Base-by-base conservation (phyloP, 2,113 vertebrate species). In the Charina bottae region DNA sequence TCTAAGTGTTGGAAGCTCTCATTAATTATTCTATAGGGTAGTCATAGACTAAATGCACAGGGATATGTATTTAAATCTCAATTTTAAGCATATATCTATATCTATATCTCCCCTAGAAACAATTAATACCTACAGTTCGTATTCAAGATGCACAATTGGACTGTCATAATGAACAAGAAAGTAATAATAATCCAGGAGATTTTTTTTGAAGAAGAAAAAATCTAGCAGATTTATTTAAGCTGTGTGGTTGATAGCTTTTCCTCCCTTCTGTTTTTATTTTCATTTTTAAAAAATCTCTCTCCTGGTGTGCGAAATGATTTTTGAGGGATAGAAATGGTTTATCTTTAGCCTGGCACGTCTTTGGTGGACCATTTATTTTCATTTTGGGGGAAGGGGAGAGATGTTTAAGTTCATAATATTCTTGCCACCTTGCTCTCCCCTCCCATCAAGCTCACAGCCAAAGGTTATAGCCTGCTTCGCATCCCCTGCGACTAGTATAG, bases 321-420 rank as follows among this genome's bases (percentile, higher is more conserved):
- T 91, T 95, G 1, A 89, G 91, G 90, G 92, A 59, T 91, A 33
- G 64, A 89, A 89, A 78, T 90, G 90, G 84, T 94, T 96, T 94
- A 62, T 90, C 91, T 87, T 85, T 92, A 64, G 95, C 91, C 92
- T 0, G 0, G 91, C 10, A 91, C 90, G 88, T 96, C 96, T 94
- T 92, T 91, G 92, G 93, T 94, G 96, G 92, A 59, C 94, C 93
- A 95, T 96, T 97, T 96, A 96, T 94, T 95, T 95, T 97, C 95
- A 95, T 97, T 91, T 94, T 94, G 87, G 92, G 96, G 86, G 91
- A 88, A 90, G 58, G 93, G 91, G 84, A 95, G 95, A 96, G 94
- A 94, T 95, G 96, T 97, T 97, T 92, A 97, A 96, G 92, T 96
- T 96, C 96, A 95, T 96, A 95, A 94, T 95, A 54, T 96, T 94